phyloP scores from a whole-genome alignment of 2,797 vertebrate genomes.

The Oryzias sinensis region DNA sequence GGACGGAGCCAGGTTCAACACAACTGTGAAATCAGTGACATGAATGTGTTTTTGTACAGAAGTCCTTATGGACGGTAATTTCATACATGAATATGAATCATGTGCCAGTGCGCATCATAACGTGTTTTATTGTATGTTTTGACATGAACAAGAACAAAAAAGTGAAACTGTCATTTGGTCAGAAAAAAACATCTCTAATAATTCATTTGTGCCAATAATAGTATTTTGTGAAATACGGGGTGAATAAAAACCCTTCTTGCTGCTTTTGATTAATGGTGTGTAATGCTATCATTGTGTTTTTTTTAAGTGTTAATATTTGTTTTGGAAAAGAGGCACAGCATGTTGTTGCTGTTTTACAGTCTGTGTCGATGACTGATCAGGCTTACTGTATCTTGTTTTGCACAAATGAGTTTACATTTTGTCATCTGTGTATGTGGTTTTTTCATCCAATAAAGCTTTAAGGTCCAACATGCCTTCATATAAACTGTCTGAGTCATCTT shows the following conservation, averaged over 20 bases:
- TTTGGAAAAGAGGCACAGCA: slow-evolving; percentile 4
- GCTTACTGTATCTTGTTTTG: slow-evolving; percentile 34
- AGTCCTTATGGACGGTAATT: not conserved
- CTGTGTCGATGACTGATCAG: slow-evolving; percentile 7
- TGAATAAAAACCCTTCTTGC: not conserved
- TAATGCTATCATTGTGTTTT: too few species aligned
- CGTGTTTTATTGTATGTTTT: slow-evolving; percentile 17
- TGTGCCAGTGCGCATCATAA: slow-evolving; percentile 8
- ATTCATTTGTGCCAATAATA: too few species aligned
- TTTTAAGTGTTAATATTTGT: not conserved
- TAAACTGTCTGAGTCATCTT: too few species aligned
- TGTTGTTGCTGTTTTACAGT: slow-evolving; percentile 30
- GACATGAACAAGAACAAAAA: not conserved
- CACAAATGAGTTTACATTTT: slow-evolving; percentile 25
- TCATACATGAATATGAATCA: not conserved
- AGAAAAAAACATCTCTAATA: not conserved
- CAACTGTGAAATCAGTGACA: slow-evolving; percentile 15
- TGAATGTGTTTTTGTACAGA: slow-evolving; percentile 3
- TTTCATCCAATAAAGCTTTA: slow-evolving; percentile 28
- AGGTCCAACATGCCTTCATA: too few species aligned
- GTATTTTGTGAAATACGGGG: slow-evolving; percentile 2
- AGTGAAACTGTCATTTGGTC: not conserved
- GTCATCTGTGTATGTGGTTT: slow-evolving; percentile 4
- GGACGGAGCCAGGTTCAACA: slow-evolving; percentile 5
- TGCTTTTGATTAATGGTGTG: not conserved